Conservation (phyloP, 2,113 vertebrate genomes). For the sheep (Ovis aries) region ARS-UI_Ramb_v3.0 NC_056054.1:216906501-216907000, state of each 20-base stretch:
- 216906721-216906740: background rate
- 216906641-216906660: background rate
- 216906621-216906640: background rate
- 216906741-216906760: background rate
- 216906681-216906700: background rate
- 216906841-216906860: background rate
- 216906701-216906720: background rate
- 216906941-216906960: background rate
- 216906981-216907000: background rate
- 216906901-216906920: background rate
- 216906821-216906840: background rate
- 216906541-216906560: background rate
- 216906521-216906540: background rate
- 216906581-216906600: background rate
- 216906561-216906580: background rate
- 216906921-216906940: background rate
- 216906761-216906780: background rate
- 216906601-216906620: background rate
- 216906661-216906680: background rate
- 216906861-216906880: background rate
- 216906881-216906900: background rate
- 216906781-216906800: background rate
- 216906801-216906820: background rate
- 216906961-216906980: background rate
- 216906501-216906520: background rate